Evolutionary conservation across 92 coral and sea anemone species (phyloP).

Genomic region (Parazoanthus darwini): DNA sequence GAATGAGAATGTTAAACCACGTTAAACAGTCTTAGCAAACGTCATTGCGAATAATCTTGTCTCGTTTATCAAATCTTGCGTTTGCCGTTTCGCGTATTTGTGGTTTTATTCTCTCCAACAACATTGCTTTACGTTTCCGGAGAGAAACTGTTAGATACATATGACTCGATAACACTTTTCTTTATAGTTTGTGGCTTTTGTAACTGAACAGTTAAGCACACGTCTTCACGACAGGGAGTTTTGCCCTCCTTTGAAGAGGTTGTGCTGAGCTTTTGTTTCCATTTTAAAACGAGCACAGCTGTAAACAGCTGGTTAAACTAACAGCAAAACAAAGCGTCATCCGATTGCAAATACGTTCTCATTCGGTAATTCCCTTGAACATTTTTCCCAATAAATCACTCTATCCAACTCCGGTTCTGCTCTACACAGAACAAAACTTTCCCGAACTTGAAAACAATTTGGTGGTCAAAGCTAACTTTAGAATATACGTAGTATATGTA

Average conservation of each 20-base stretch:
- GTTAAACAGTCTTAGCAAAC: too few species aligned
- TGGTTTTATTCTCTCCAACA: too few species aligned
- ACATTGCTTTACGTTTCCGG: not conserved
- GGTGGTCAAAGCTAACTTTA: too few species aligned
- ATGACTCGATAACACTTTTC: not conserved
- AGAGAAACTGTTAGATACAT: conserved; percentile 16
- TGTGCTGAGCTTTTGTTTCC: conserved; percentile 18
- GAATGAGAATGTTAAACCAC: too few species aligned
- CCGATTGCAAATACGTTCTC: not conserved
- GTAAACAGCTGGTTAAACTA: conserved; percentile 32
- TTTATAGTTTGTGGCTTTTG: not conserved
- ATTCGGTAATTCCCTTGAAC: not conserved
- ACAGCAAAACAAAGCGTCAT: not conserved
- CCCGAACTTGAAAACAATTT: too few species aligned
- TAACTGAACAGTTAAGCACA: conserved; percentile 15
- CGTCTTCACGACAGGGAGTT: not conserved
- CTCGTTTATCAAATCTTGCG: too few species aligned
- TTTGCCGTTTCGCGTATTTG: too few species aligned
- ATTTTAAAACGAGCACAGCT: not conserved
- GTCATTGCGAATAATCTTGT: too few species aligned
- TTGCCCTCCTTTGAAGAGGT: not conserved
- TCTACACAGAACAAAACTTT: not conserved
- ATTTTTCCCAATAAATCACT: not conserved
- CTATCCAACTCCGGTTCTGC: not conserved
- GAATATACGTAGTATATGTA: too few species aligned